Evolutionary conservation across 2,797 vertebrate genomes (phyloP).

Genomic region (Oryzias dopingdopingensis): DNA sequence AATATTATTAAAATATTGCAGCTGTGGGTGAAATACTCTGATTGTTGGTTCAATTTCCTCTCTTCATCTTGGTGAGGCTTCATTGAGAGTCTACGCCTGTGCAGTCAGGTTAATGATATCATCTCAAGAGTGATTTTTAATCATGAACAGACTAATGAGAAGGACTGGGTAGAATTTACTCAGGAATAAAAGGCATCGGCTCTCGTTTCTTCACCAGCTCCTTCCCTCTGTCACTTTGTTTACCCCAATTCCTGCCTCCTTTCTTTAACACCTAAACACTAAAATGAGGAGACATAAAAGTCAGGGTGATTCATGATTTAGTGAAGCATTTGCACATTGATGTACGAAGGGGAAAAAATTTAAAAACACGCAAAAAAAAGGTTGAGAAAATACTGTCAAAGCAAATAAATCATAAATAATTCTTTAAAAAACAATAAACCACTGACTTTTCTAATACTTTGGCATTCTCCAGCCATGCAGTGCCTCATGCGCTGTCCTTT

Average conservation of each 20-base stretch:
- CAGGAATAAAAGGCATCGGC: slow-evolving; percentile 44
- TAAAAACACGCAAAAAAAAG: too few species aligned
- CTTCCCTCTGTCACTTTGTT: neutral
- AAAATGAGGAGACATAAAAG: too few species aligned
- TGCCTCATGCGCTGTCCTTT: slow-evolving; percentile 18
- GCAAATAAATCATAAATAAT: too few species aligned
- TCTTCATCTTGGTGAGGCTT: slow-evolving; percentile 45
- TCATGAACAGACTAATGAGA: slow-evolving; percentile 66
- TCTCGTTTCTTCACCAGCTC: slow-evolving; percentile 2
- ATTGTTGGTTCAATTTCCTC: slow-evolving; percentile 42
- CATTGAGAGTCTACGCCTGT: slow-evolving; percentile 59
- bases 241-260: neutral
- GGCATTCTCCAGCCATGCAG: slow-evolving; percentile 4
- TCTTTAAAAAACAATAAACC: too few species aligned
- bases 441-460: neutral
- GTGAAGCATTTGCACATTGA: too few species aligned
- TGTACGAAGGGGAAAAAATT: too few species aligned
- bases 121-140: slow-evolving; percentile 68
- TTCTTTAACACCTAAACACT: neutral
- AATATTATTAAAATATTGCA: slow-evolving; percentile 2
- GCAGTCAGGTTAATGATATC: slow-evolving; percentile 69
- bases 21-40: slow-evolving; percentile 27
- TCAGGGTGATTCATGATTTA: too few species aligned
- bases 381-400: too few species aligned
- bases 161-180: slow-evolving; percentile 47